phyloP scores from a whole-genome alignment of 2,888 invertebrate species.

The Lasiommata megera region DNA sequence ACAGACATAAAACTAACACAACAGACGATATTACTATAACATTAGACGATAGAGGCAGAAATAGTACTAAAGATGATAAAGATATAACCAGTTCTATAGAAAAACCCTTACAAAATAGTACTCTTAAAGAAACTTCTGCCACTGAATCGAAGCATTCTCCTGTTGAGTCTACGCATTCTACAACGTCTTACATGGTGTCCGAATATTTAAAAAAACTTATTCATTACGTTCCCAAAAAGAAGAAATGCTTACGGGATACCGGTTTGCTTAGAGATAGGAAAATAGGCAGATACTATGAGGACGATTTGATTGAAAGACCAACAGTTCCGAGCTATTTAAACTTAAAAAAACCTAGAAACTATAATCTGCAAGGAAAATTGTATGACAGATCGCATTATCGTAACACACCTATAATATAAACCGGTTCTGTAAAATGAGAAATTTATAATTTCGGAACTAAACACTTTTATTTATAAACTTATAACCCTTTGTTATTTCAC shows the following conservation, averaged over 20 bases:
- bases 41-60: not conserved
- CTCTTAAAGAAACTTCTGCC: not conserved
- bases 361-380: not conserved
- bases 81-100: not conserved
- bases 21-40: not conserved
- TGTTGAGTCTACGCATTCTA: not conserved
- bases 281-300: conserved; percentile 23
- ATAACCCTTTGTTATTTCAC: too few species aligned
- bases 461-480: too few species aligned
- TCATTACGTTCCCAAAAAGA: conserved; percentile 5
- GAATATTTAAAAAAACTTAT: not conserved
- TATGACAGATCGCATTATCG: not conserved
- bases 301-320: conserved; percentile 25
- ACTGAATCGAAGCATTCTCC: not conserved
- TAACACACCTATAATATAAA: conserved; percentile 5
- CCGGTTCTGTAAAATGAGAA: too few species aligned
- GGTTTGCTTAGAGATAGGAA: conserved; percentile 5
- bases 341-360: not conserved
- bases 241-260: conserved; percentile 1
- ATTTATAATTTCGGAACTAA: too few species aligned
- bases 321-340: conserved; percentile 17
- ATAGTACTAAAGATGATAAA: not conserved
- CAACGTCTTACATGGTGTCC: not conserved
- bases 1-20: not conserved
- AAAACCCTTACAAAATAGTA: not conserved